phyloP scores from a whole-genome alignment of 2,888 invertebrate species.

The Drosophila phalerata region DNA sequence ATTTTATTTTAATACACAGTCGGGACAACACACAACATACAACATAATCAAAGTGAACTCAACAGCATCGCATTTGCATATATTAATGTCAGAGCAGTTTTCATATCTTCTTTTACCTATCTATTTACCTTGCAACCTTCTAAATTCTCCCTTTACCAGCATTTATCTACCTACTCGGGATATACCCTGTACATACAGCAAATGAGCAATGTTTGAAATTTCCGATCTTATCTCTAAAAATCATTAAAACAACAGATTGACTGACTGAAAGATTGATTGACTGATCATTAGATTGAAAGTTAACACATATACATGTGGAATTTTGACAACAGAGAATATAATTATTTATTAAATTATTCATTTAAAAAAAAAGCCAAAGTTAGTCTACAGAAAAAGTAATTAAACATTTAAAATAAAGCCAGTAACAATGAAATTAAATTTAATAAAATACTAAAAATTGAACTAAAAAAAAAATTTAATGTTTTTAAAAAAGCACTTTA shows the following conservation, averaged over 20 bases:
- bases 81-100: constrained; percentile 62
- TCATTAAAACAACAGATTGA: not conserved
- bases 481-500: no score
- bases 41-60: constrained; percentile 72
- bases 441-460: no score
- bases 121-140: constrained; percentile 5
- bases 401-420: no score
- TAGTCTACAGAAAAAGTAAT: no score
- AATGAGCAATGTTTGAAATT: not conserved
- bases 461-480: no score
- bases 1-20: constrained; percentile 66
- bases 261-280: constrained; percentile 3
- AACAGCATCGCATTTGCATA: constrained; percentile 73
- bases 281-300: not conserved
- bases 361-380: no score
- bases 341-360: no score
- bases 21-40: constrained; percentile 24
- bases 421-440: no score
- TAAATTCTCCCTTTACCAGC: not conserved
- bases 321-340: no score
- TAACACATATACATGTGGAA: not conserved
- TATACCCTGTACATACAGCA: constrained; percentile 20
- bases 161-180: not conserved
- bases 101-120: constrained; percentile 17
- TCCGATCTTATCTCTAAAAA: not conserved